phyloP scores from a whole-genome alignment of 2,888 invertebrate genomes.

The Thumatha senex region DNA sequence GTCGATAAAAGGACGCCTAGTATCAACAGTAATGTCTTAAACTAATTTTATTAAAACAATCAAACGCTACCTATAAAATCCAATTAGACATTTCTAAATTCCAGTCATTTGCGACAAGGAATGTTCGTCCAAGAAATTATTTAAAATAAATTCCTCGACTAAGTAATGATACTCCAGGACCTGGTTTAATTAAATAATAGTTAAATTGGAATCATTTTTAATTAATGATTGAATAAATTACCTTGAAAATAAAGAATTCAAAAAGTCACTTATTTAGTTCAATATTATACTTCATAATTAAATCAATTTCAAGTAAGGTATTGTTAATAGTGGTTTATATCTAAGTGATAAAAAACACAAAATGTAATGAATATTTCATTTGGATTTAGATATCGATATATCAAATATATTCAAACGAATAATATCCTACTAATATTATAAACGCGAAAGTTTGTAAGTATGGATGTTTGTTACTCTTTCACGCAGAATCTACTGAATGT shows the following conservation, averaged over 20 bases:
- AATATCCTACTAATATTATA: no score
- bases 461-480: no score
- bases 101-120: slow-evolving; percentile 23
- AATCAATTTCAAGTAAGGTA: no score
- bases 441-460: no score
- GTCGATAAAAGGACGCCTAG: no score
- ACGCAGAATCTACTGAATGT: no score
- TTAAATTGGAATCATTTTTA: slow-evolving; percentile 27
- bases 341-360: no score
- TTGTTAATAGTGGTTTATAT: no score
- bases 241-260: slow-evolving; percentile 15
- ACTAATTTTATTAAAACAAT: background rate
- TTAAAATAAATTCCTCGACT: slow-evolving; percentile 28
- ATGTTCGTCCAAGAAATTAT: slow-evolving; percentile 28
- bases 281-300: background rate
- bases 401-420: no score
- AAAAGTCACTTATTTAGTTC: no score
- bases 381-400: no score
- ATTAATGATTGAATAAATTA: slow-evolving; percentile 29
- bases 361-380: no score
- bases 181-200: slow-evolving; percentile 41
- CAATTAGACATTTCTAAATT: slow-evolving; percentile 28
- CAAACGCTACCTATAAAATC: slow-evolving; percentile 6
- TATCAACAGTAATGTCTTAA: background rate
- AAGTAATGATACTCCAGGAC: slow-evolving; percentile 26